Evolutionary conservation across 2,888 invertebrate genomes (phyloP), one percentile per base, ranked within the genome.

Genomic region (Parapristionchus giblindavisi): DNA sequence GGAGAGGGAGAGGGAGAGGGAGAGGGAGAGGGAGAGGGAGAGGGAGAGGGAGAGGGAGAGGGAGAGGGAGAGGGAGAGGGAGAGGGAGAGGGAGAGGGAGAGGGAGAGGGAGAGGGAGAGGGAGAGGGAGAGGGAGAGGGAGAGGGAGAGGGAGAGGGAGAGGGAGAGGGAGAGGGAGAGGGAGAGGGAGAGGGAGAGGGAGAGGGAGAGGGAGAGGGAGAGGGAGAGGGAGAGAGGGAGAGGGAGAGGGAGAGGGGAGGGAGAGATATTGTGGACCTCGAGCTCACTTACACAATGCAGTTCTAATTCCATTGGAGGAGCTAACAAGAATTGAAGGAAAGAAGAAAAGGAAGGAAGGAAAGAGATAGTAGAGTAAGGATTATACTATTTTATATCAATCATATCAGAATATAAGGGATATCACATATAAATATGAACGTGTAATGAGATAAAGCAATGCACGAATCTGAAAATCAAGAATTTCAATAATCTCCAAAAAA

Each of bases 61-160:
- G 24, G 63, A n/a, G 38, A 63, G 11, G 51, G 32, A 29, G 38
- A n/a, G 38, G 38, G 21, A 61, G 6, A 1, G 21, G 36, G n/a
- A n/a, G n/a, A n/a, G 38, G 65, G 56, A 24, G 24, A n/a, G 56
- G 24, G n/a, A 6, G 27, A 54, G 43, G 17, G 43, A 43, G 43
- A 43, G 43, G 17, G 43, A 43, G 43, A 43, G 43, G 17, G 43
- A 43, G 43, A 43, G 43, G 17, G 43, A 43, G 29, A 61, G 61
- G 17, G 61, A 61, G 61, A 29, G 29, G 38, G 60, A 61, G 61
- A 61, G 24, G 52, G 70, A 70, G 51, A 52, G 32, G 52, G 58
- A 58, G 32, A n/a, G 36, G 54, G 24, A 70, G 52, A 52, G 70
- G n/a, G 54, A 70, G 24, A 24, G 61, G n/a, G 32, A 21, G 32